These are phyloP conservation scores for Plectrocnemia conspersa DNA, from an alignment of 1,140 invertebrate genomes.

Conservation along the genomic window DNA sequence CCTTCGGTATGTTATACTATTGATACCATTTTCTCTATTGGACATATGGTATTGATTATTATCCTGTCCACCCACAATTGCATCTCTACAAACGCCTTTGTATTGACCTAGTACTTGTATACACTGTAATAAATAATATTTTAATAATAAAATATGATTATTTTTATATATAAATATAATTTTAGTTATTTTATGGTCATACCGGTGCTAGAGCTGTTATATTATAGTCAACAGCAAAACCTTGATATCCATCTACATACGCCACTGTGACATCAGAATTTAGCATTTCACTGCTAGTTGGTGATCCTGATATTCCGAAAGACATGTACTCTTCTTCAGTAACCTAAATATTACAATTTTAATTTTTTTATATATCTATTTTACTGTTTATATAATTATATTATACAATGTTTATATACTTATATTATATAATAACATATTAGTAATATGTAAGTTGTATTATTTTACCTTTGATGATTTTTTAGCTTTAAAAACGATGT, in stretches of 20 bases:
- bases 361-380: background rate
- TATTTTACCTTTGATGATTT: too few species aligned
- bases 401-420: too few species aligned
- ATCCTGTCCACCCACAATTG: constrained; percentile 69
- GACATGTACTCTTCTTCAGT: constrained; percentile 78
- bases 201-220: constrained; percentile 78
- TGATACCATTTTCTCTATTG: constrained; percentile 67
- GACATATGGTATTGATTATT: constrained; percentile 72
- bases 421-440: too few species aligned
- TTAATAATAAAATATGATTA: background rate
- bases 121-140: constrained; percentile 55
- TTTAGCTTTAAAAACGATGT: too few species aligned
- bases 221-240: constrained; percentile 77
- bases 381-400: too few species aligned
- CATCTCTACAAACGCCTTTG: constrained; percentile 81
- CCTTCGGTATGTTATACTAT: constrained; percentile 72
- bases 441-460: too few species aligned
- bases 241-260: constrained; percentile 66
- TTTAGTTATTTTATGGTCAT: constrained; percentile 36
- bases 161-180: constrained; percentile 1
- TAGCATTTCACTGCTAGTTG: constrained; percentile 70
- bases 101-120: constrained; percentile 78
- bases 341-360: constrained; percentile 39
- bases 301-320: constrained; percentile 78
- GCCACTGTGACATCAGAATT: constrained; percentile 79